Evolutionary conservation across 2,797 vertebrate species (phyloP), one percentile per base, ranked within the genome.

Genomic region (Philypnodon macrostomus): DNA sequence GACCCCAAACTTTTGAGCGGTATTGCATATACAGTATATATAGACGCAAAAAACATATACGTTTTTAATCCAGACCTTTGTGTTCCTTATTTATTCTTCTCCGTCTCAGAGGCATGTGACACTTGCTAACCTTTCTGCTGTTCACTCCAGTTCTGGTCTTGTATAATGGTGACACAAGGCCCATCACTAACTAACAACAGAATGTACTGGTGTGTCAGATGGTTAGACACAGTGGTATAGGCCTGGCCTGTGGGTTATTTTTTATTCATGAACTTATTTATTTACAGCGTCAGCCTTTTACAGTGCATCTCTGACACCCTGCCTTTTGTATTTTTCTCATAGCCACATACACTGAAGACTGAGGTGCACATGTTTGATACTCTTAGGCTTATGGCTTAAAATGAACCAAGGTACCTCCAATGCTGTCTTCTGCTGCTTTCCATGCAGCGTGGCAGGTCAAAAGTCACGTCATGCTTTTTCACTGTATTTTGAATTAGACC

Each of bases 241-340:
- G 10, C 4, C n/a, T 40, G 37, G 12, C 8, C n/a, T 32, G 27
- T 34, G 6, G 27, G 50, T 29, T 32, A 58, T 69, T 40, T 63
- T 19, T 65, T 65, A 54, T 65, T 70, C 27, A 58, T 68, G 3
- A 45, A 12, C 11, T 26, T 35, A 14, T 46, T 67, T 63, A 68
- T 69, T 71, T 53, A 39, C 23, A 37, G 17, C 5, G 7, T 39
- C 54, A 29, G 18, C 23, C 26, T 40, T 49, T 45, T 35, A 27
- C 18, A 12, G 27, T 37, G 15, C 11, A 34, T 48, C 39, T 53
- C 30, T 50, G 44, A 16, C 27, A 38, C 1, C 4, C 4, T 45
- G 38, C 19, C 37, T 30, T 47, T 13, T 59, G 47, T 37, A 45
- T 16, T 18, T 17, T 37, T 26, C 16, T 24, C 21, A 49, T 8